A percentile compares a stretch with the other conserved stretches of the same genome.
phyloP scores from a whole-genome alignment of 2,797 vertebrate genomes.

The Spondyliosoma cantharus region DNA sequence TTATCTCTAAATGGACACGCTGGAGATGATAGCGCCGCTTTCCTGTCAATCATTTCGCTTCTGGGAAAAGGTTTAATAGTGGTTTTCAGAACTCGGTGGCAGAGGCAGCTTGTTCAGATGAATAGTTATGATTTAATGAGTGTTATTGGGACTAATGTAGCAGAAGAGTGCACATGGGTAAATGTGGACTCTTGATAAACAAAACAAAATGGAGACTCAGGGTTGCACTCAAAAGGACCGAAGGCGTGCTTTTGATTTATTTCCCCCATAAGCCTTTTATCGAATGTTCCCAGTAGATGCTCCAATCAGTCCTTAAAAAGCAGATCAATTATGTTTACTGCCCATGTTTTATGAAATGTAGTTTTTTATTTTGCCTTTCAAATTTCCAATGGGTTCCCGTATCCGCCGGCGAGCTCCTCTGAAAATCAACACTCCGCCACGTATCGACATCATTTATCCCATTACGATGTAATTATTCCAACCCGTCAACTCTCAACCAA shows the following conservation, averaged over 20 bases:
- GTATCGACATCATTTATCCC: constrained; percentile 1
- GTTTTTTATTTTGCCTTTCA: constrained; percentile 6
- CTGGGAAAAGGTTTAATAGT: constrained; percentile 41
- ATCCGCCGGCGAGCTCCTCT: background rate
- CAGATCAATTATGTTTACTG: constrained; percentile 10
- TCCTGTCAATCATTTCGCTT: constrained; percentile 31
- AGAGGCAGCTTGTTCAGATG: constrained; percentile 16
- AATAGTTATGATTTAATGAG: constrained; percentile 33
- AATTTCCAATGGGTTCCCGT: background rate
- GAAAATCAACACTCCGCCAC: background rate
- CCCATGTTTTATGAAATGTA: background rate
- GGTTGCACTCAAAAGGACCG: background rate
- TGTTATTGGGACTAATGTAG: constrained; percentile 28
- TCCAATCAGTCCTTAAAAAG: constrained; percentile 22
- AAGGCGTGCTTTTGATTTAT: constrained; percentile 21
- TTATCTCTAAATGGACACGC: constrained; percentile 28
- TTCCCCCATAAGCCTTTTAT: background rate
- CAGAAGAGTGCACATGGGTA: background rate
- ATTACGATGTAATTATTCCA: constrained; percentile 9
- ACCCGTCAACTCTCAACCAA: constrained; percentile 4
- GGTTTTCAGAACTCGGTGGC: constrained; percentile 10
- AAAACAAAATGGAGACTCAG: background rate
- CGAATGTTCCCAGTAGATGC: constrained; percentile 18
- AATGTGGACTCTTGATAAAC: constrained; percentile 6
- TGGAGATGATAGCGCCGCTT: constrained; percentile 3